These are phyloP conservation scores for Muraenolepis orangiensis DNA, from an alignment of 2,797 vertebrate genomes.

Conservation along the genomic window DNA sequence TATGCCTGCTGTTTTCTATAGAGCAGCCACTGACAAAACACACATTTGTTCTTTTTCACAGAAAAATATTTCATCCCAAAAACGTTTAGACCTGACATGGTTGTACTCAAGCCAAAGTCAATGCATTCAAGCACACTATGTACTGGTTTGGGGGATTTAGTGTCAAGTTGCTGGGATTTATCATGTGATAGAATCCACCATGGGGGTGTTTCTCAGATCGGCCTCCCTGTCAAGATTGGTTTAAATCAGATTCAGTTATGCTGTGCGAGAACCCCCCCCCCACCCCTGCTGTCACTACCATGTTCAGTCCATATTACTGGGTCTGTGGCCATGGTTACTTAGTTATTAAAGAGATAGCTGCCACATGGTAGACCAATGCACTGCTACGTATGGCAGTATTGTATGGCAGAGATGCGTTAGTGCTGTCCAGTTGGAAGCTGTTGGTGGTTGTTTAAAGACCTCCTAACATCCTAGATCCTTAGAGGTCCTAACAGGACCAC, in stretches of 20 bases:
- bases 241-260: slow-evolving; percentile 35
- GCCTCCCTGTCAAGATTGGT: slow-evolving; percentile 14
- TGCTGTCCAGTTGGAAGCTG: neutral
- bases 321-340: slow-evolving; percentile 45
- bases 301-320: slow-evolving; percentile 13
- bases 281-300: slow-evolving; percentile 1
- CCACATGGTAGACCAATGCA: slow-evolving; percentile 26
- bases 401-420: neutral
- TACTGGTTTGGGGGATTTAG: neutral
- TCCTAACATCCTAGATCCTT: too few relatives aligned
- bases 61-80: too few relatives aligned
- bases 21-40: too few relatives aligned
- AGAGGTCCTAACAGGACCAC: neutral
- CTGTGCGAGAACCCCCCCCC: neutral
- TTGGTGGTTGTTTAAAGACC: neutral
- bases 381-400: slow-evolving; percentile 4
- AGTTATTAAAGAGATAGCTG: slow-evolving; percentile 27
- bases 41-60: neutral
- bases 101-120: neutral
- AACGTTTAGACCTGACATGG: neutral
- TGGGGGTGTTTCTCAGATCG: slow-evolving; percentile 10
- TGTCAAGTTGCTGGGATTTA: neutral
- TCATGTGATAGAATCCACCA: slow-evolving; percentile 2
- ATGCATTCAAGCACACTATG: neutral
- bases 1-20: neutral